phyloP scores from a whole-genome alignment of 2,888 invertebrate genomes.

The Tetranychus truncatus region DNA sequence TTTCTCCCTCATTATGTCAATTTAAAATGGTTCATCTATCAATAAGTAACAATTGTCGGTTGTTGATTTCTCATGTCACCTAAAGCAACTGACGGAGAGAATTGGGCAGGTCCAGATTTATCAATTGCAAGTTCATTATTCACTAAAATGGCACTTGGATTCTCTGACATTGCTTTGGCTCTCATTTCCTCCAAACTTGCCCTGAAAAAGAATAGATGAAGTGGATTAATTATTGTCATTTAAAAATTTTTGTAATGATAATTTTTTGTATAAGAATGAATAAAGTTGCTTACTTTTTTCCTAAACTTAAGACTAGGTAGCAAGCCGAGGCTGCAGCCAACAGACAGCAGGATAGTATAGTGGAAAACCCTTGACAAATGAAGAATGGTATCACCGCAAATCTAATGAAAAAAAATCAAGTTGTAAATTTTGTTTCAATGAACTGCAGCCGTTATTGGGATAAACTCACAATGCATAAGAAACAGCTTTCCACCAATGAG shows the following conservation, averaged over 20 bases:
- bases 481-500: slow-evolving; percentile 72
- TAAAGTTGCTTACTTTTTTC: slow-evolving; percentile 61
- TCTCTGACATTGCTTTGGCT: slow-evolving; percentile 14
- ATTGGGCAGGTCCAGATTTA: not conserved
- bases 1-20: too few relatives aligned
- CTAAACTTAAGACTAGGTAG: slow-evolving; percentile 84
- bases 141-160: slow-evolving; percentile 15
- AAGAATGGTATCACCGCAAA: slow-evolving; percentile 60
- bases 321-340: slow-evolving; percentile 71
- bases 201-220: slow-evolving; percentile 10
- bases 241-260: not conserved
- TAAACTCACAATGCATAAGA: slow-evolving; percentile 40
- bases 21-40: not conserved
- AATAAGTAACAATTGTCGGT: not conserved
- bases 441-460: not conserved
- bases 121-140: slow-evolving; percentile 16
- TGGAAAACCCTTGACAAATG: slow-evolving; percentile 52
- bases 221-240: not conserved
- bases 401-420: slow-evolving; percentile 38
- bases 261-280: not conserved
- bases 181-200: slow-evolving; percentile 22
- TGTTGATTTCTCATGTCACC: slow-evolving; percentile 4
- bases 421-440: slow-evolving; percentile 14
- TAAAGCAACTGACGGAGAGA: not conserved
- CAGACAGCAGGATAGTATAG: slow-evolving; percentile 66